A percentile compares a stretch with the other conserved stretches of the same genome.
phyloP scores from a whole-genome alignment of 2,888 invertebrate species.

The Seladonia tumulorum region DNA sequence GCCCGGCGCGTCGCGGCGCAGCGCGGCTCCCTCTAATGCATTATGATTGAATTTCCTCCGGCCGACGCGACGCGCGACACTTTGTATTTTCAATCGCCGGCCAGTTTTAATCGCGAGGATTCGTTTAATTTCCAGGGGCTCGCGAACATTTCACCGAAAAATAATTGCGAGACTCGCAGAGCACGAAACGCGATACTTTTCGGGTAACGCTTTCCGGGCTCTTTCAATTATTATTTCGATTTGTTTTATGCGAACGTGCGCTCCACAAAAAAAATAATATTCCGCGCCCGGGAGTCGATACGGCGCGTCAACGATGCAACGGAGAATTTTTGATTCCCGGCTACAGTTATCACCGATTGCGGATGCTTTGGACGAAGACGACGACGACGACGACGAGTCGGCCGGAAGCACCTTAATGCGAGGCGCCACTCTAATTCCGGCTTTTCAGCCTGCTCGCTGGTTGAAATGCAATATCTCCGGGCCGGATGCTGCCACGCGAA shows the following conservation, averaged over 20 bases:
- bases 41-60: not conserved
- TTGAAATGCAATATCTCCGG: slow-evolving; percentile 75
- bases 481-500: slow-evolving; percentile 55
- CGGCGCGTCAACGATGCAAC: not conserved
- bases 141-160: not conserved
- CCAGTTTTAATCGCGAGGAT: not conserved
- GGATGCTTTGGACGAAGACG: slow-evolving; percentile 53
- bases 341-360: slow-evolving; percentile 64
- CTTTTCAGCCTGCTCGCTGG: slow-evolving; percentile 52
- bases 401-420: slow-evolving; percentile 57
- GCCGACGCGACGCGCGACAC: not conserved
- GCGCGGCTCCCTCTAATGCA: not conserved
- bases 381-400: not conserved
- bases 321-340: slow-evolving; percentile 26
- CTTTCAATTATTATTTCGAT: slow-evolving; percentile 1
- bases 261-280: not conserved
- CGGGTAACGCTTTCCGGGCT: not conserved
- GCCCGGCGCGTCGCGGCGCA: not conserved
- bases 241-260: not conserved
- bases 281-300: slow-evolving; percentile 3
- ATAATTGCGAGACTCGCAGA: not conserved
- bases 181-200: slow-evolving; percentile 4
- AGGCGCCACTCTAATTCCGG: slow-evolving; percentile 66
- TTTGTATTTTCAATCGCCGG: slow-evolving; percentile 9
- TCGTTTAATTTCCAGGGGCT: not conserved